Percentiles rank a stretch among this genome's conserved stretches.
Conservation (phyloP, 2,113 vertebrate species). For the Athene cunicularia region DNA sequence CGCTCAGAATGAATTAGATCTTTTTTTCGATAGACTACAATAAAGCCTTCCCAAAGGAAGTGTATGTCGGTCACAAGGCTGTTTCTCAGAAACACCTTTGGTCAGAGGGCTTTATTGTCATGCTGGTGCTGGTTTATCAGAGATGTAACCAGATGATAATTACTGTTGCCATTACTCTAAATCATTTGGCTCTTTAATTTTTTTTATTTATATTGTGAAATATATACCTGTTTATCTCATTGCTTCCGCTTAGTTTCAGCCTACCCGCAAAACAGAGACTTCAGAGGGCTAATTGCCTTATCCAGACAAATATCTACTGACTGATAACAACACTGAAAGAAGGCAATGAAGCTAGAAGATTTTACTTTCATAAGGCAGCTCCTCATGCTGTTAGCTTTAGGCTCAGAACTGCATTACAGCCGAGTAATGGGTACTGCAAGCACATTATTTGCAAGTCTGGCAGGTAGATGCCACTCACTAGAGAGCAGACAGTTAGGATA, state of each 20-base stretch:
- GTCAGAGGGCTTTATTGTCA: neutral
- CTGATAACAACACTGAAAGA: neutral
- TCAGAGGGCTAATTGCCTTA: neutral
- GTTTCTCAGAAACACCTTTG: neutral
- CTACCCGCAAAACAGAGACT: neutral
- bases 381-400: neutral
- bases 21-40: neutral
- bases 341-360: neutral
- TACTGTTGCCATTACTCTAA: neutral
- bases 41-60: slow-evolving; percentile 6
- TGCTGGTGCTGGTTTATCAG: neutral
- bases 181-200: neutral
- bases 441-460: neutral
- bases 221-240: neutral
- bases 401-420: neutral
- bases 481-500: neutral
- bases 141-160: neutral
- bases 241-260: neutral
- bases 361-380: neutral
- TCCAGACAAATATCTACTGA: neutral
- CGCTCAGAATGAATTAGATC: slow-evolving; percentile 2
- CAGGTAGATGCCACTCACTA: neutral
- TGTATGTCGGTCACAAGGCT: neutral
- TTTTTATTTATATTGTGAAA: neutral
- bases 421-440: neutral